Percentiles rank a stretch among this genome's conserved stretches.
phyloP scores from a whole-genome alignment of 2,797 vertebrate species.

The Chromis chromis region DNA sequence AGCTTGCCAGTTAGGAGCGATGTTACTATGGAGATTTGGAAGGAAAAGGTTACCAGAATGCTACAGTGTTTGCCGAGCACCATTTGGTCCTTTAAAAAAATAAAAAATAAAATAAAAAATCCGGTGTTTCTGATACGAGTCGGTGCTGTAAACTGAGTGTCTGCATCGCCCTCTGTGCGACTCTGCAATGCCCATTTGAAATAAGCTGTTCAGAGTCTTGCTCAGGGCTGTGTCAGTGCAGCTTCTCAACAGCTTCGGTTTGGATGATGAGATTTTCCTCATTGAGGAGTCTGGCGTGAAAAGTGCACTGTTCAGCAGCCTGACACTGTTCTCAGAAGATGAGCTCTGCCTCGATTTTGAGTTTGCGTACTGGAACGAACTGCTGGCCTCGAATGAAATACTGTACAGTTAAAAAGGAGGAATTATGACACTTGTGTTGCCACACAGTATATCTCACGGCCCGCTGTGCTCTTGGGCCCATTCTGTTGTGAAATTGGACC shows the following conservation, averaged over 20 bases:
- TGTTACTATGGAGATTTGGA: slow-evolving; percentile 80
- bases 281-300: slow-evolving; percentile 71
- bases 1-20: slow-evolving; percentile 58
- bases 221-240: slow-evolving; percentile 67
- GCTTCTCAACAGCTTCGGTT: slow-evolving; percentile 61
- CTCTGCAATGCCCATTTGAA: slow-evolving; percentile 59
- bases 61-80: slow-evolving; percentile 42
- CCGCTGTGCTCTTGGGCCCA: slow-evolving; percentile 63
- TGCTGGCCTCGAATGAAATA: slow-evolving; percentile 68
- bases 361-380: slow-evolving; percentile 59
- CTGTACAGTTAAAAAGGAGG: slow-evolving; percentile 62
- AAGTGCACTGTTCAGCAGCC: slow-evolving; percentile 82
- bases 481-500: slow-evolving; percentile 74
- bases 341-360: slow-evolving; percentile 62
- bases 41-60: slow-evolving; percentile 66
- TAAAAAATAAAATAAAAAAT: no score
- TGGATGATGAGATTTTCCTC: slow-evolving; percentile 78
- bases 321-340: slow-evolving; percentile 68
- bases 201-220: slow-evolving; percentile 53
- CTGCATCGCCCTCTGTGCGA: slow-evolving; percentile 42
- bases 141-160: slow-evolving; percentile 35
- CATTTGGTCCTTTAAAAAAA: slow-evolving; percentile 53
- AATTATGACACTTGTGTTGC: slow-evolving; percentile 69
- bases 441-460: slow-evolving; percentile 57
- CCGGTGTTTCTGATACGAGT: slow-evolving; percentile 44